Evolutionary conservation across 2,888 invertebrate species (phyloP), one percentile per base, ranked within the genome.

Genomic region (Meiosimyza platycephala): DNA sequence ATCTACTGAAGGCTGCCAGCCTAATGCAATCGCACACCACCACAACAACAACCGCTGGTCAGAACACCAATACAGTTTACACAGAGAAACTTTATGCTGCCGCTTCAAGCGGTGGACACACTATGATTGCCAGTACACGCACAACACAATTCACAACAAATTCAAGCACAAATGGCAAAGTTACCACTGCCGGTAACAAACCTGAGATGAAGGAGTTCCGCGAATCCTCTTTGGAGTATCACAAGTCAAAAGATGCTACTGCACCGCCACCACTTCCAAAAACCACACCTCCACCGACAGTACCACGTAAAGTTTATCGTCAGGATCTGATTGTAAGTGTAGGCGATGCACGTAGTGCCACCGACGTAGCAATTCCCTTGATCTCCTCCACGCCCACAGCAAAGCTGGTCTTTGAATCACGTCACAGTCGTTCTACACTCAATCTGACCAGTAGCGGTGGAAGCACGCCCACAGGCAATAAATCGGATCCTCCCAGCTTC

Each of bases 261-360:
- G 67, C 75, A 1, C 82, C 86, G 40, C 87, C 87, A 16, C 87
- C 87, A n/a, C 73, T 87, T 67, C 87, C 87, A 48, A 87, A 87
- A 73, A 84, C 86, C 13, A 85, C 84, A 52, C 87, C 87, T 40
- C 87, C 87, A 33, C 86, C 87, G 40, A 84, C 86, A 57, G 83
- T 85, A 76, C 85, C 86, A n/a, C 81, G 86, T 7, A 87, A 87
- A 63, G 78, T 86, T 2, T 87, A 85, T 74, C 86, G 87, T 7
- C 87, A 87, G 77, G 87, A 87, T 74, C 77, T 87, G 78, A 78
- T 87, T 2, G 84, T 87, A 13, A 87, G 85, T 73, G 83, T 87
- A 15, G 86, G 85, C 76, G 86, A 86, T 79, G 76, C 81, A 3
- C 80, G 85, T 63, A 74, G 75, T 4, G 76, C 40, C 11, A 50